phyloP scores from a whole-genome alignment of 2,113 vertebrate species.

The Dendrocopos noguchii region DNA sequence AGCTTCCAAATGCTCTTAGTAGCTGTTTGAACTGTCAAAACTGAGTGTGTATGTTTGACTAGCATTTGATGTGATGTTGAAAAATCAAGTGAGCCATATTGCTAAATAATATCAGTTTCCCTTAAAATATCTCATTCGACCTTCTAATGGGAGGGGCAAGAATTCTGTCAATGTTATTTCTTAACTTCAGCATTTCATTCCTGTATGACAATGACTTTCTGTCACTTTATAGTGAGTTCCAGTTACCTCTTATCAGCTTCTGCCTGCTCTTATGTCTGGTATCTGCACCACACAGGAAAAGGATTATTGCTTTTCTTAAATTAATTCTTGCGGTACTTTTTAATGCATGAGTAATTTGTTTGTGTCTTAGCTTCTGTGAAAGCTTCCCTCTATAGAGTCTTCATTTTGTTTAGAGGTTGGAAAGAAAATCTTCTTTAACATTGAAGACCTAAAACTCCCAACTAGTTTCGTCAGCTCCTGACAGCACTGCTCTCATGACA shows the following conservation, averaged over 20 bases:
- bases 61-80: background rate
- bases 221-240: constrained; percentile 1
- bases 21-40: constrained; percentile 11
- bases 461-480: background rate
- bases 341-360: constrained; percentile 39
- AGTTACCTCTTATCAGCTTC: constrained; percentile 25
- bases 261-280: constrained; percentile 3
- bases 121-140: constrained; percentile 15
- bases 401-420: background rate
- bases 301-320: constrained; percentile 44
- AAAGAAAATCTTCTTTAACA: constrained; percentile 13
- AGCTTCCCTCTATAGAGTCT: background rate
- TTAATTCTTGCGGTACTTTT: constrained; percentile 40
- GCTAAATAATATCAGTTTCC: background rate
- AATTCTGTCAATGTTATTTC: constrained; percentile 1
- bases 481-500: background rate
- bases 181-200: background rate
- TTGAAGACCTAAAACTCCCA: background rate
- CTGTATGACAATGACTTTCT: background rate
- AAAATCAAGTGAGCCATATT: constrained; percentile 3
- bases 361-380: constrained; percentile 36
- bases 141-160: background rate
- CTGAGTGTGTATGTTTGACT: background rate
- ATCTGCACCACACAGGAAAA: constrained; percentile 35
- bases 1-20: constrained; percentile 8